phyloP scores from a whole-genome alignment of 2,888 invertebrate genomes.

The Agriopis leucophaearia region DNA sequence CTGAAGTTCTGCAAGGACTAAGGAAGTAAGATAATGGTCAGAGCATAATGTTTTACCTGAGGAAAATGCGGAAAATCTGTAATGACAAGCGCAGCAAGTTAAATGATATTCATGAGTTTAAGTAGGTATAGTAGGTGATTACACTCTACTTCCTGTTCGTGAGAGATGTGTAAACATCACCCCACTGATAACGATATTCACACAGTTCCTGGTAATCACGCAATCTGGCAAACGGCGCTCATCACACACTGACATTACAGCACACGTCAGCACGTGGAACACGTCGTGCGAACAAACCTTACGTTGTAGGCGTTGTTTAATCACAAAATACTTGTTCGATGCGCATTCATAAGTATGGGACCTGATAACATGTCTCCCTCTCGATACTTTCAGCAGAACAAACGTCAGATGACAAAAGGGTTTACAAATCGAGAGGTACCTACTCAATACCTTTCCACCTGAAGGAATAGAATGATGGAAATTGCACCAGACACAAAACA shows the following conservation, averaged over 20 bases:
- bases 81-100: too few relatives aligned
- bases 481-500: conserved; percentile 16
- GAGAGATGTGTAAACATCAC: background rate
- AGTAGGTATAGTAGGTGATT: background rate
- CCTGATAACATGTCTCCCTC: conserved; percentile 28
- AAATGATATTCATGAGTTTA: too few relatives aligned
- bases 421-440: conserved; percentile 32
- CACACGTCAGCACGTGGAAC: background rate
- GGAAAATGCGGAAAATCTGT: too few relatives aligned
- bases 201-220: background rate
- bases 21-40: too few relatives aligned
- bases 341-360: conserved; percentile 7
- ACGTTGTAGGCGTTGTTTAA: background rate
- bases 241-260: background rate
- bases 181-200: conserved; percentile 9
- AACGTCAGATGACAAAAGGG: conserved; percentile 29
- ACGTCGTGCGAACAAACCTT: background rate
- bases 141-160: background rate
- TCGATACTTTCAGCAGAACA: conserved; percentile 24
- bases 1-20: too few relatives aligned
- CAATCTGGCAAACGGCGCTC: background rate
- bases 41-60: too few relatives aligned
- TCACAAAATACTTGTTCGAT: conserved; percentile 1
- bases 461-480: conserved; percentile 4
- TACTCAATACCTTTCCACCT: background rate